phyloP scores from a whole-genome alignment of 2,113 vertebrate species.

The Clarias macrocephalus region DNA sequence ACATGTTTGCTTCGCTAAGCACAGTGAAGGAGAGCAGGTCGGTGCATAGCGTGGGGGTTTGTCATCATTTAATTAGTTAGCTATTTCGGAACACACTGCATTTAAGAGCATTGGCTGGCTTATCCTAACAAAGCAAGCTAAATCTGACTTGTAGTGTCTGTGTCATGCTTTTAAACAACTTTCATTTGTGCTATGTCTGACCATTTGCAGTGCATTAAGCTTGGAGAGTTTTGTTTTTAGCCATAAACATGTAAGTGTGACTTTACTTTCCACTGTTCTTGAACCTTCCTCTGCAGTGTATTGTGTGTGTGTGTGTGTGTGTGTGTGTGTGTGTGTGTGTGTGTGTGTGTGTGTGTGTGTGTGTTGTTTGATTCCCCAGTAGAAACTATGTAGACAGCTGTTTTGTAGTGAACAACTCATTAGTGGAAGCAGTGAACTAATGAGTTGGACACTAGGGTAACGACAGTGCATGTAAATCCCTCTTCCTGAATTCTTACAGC shows the following conservation, averaged over 20 bases:
- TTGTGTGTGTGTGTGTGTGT: background rate
- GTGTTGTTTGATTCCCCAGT: background rate
- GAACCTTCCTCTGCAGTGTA: background rate
- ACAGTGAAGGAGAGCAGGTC: background rate
- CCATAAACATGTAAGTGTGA: background rate
- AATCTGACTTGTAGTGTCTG: background rate
- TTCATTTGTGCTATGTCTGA: background rate
- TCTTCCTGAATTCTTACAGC: background rate
- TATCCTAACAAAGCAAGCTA: background rate
- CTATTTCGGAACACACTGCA: background rate
- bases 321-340: background rate
- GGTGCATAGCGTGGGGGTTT: background rate
- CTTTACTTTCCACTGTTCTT: background rate
- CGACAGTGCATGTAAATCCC: background rate
- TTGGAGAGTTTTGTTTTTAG: constrained; percentile 6
- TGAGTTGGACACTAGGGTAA: background rate
- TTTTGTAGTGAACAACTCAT: constrained; percentile 24
- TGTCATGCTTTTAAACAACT: background rate
- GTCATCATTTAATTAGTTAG: background rate
- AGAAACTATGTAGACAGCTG: background rate
- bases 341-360: background rate
- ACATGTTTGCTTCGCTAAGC: background rate
- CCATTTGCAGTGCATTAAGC: constrained; percentile 16
- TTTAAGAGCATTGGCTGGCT: background rate
- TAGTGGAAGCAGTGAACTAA: background rate